Evolutionary conservation across 92 coral and sea anemone species (phyloP).

Genomic region (Porites divaricata): DNA sequence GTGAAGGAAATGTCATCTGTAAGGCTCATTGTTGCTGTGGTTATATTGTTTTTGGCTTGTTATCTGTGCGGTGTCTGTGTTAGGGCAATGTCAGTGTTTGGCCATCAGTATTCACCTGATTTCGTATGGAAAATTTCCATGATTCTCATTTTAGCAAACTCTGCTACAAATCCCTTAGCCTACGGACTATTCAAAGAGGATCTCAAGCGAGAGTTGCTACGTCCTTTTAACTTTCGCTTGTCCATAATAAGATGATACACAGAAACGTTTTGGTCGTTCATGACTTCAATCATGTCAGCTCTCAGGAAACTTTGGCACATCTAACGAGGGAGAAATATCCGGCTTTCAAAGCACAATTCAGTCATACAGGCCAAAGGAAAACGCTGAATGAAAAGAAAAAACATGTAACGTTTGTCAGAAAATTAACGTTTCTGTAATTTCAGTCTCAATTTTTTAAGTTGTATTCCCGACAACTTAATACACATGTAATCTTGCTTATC

Average conservation of each 20-base stretch:
- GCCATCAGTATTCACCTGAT: conserved; percentile 22
- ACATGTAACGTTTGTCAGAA: too few relatives aligned
- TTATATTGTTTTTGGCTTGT: conserved; percentile 26
- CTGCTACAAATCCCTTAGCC: conserved; percentile 45
- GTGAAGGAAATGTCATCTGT: conserved; percentile 32
- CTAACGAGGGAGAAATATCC: too few relatives aligned
- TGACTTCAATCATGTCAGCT: background rate
- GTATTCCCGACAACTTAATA: too few relatives aligned
- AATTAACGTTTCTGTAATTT: too few relatives aligned
- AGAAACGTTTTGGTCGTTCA: background rate
- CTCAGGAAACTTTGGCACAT: too few relatives aligned
- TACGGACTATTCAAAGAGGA: conserved; percentile 48
- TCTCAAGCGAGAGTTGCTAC: conserved; percentile 38
- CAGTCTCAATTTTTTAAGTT: too few relatives aligned
- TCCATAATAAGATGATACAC: too few relatives aligned
- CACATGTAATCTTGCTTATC: too few relatives aligned
- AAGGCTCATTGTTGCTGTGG: conserved; percentile 37
- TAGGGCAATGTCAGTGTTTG: conserved; percentile 10
- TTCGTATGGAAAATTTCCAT: conserved; percentile 18
- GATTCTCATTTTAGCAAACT: conserved; percentile 34
- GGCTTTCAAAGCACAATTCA: too few relatives aligned
- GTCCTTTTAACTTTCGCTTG: too few relatives aligned
- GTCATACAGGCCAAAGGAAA: too few relatives aligned
- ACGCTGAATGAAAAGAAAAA: too few relatives aligned
- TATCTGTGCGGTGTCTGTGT: conserved; percentile 28